These are phyloP conservation scores for Lissonota sp. DNA, from an alignment of 2,888 invertebrate species.

Conservation along the genomic window DNA sequence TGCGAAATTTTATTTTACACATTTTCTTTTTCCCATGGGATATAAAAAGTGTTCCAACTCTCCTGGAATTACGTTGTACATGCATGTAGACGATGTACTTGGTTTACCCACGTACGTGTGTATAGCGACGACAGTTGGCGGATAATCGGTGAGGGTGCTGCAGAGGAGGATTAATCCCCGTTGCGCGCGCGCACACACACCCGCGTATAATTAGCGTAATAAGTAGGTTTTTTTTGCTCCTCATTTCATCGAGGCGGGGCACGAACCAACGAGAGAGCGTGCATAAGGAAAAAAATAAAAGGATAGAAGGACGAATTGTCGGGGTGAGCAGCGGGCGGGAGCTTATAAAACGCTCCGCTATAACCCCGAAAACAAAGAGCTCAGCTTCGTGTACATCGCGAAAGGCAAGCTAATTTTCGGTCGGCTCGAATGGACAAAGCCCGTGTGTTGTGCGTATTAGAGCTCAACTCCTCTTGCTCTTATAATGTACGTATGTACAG, in stretches of 20 bases:
- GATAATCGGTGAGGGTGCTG: conserved; percentile 72
- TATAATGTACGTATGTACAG: conserved; percentile 50
- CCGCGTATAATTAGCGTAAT: conserved; percentile 83
- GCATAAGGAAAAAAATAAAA: conserved; percentile 34
- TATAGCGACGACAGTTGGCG: conserved; percentile 78
- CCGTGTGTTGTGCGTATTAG: conserved; percentile 61
- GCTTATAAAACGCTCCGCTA: conserved; percentile 67
- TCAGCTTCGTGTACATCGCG: conserved; percentile 69
- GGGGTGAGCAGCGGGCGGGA: conserved; percentile 46
- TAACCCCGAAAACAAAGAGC: conserved; percentile 80
- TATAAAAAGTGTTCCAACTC: too few species aligned
- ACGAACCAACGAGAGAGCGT: conserved; percentile 44
- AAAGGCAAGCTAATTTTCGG: conserved; percentile 81
- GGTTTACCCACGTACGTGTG: not conserved
- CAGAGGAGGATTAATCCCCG: conserved; percentile 63
- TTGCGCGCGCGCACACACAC: conserved; percentile 70
- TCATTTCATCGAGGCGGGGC: conserved; percentile 73
- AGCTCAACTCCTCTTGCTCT: conserved; percentile 44
- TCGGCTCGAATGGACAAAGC: conserved; percentile 77
- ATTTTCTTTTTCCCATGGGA: too few species aligned
- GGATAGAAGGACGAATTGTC: conserved; percentile 22
- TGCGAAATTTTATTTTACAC: too few species aligned
- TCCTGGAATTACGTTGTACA: too few species aligned
- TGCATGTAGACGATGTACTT: too few species aligned
- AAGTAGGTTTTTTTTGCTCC: conserved; percentile 78